Evolutionary conservation across 2,797 vertebrate species (phyloP).

Genomic region (Sphenopsis melanotis): DNA sequence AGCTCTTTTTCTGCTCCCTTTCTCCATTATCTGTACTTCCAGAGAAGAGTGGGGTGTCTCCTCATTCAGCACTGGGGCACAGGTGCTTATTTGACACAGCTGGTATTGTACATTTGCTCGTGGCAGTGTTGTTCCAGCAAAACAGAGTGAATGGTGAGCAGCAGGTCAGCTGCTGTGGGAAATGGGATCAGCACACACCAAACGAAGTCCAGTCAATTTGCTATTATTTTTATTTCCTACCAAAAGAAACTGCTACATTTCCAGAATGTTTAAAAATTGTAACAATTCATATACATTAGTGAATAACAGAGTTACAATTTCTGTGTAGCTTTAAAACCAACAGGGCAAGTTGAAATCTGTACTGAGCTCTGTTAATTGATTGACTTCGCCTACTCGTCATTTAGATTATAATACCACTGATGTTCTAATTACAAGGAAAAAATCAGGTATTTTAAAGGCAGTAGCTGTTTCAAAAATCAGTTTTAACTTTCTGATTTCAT

Average conservation of each 20-base stretch:
- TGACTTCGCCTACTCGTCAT: neutral
- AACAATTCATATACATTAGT: neutral
- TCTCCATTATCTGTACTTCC: accelerated
- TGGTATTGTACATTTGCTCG: neutral
- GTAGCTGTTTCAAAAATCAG: constrained; percentile 18
- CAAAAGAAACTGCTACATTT: constrained; percentile 46
- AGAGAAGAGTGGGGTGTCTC: neutral
- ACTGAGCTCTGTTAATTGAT: neutral
- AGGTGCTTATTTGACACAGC: neutral
- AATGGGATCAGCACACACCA: neutral
- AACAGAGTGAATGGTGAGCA: accelerated
- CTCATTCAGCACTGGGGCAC: neutral
- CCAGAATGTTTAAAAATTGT: constrained; percentile 20
- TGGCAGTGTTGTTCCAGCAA: neutral
- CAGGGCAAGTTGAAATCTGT: neutral
- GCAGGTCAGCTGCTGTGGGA: neutral
- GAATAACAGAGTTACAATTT: constrained; percentile 13
- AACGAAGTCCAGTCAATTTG: neutral
- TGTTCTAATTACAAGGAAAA: neutral
- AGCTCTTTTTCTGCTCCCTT: neutral
- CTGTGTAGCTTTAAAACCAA: constrained; percentile 20
- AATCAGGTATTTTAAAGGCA: neutral
- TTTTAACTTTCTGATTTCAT: constrained; percentile 7
- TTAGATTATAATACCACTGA: neutral
- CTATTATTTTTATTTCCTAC: constrained; percentile 43